phyloP scores from a whole-genome alignment of 2,888 invertebrate species.

The Eubasilissa splendida region DNA sequence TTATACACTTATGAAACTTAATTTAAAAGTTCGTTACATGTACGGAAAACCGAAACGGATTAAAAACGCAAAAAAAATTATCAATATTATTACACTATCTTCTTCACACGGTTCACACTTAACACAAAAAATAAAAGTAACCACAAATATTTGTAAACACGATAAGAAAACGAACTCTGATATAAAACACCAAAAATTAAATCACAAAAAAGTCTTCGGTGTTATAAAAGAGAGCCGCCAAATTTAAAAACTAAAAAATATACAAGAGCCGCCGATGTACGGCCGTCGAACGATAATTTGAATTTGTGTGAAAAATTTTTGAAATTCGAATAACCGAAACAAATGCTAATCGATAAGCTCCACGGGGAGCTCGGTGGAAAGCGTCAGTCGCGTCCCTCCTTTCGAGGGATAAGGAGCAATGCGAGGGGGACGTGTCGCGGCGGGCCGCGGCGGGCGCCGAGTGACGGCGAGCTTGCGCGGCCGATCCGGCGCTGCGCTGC shows the following conservation, averaged over 20 bases:
- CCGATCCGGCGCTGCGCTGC: neutral
- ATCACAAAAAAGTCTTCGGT: constrained; percentile 31
- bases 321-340: constrained; percentile 22
- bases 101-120: neutral
- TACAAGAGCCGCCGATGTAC: too few species aligned
- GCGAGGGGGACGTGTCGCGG: constrained; percentile 41
- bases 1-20: too few species aligned
- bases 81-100: neutral
- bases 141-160: neutral
- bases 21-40: neutral
- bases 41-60: neutral
- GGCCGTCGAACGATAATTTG: too few species aligned
- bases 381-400: constrained; percentile 35
- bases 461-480: constrained; percentile 35
- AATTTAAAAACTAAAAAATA: too few species aligned
- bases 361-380: constrained; percentile 28
- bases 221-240: neutral
- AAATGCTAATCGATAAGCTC: constrained; percentile 29
- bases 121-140: neutral
- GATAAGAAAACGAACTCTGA: neutral
- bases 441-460: constrained; percentile 43
- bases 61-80: neutral
- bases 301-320: constrained; percentile 5
- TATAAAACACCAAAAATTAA: neutral
- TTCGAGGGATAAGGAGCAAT: constrained; percentile 36